phyloP scores from a whole-genome alignment of 2,888 invertebrate species.

The Leptinotarsa rubiginosa region DNA sequence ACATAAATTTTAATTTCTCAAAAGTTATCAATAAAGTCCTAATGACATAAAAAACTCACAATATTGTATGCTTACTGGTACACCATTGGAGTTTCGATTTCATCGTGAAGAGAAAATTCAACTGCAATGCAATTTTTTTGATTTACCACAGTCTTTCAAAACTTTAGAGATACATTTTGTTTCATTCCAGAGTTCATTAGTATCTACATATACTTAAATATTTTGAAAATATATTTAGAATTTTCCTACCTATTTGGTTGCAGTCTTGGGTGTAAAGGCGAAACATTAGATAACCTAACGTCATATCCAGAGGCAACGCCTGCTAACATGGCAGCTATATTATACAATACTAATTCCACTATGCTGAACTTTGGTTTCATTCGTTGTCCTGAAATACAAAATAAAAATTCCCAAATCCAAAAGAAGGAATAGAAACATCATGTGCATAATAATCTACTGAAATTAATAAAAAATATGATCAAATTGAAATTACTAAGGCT shows the following conservation, averaged over 20 bases:
- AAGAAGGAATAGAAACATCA: background rate
- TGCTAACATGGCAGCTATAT: conserved; percentile 91
- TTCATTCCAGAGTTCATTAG: too few relatives aligned
- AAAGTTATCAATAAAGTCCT: too few relatives aligned
- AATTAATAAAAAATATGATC: too few relatives aligned
- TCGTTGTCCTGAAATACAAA: conserved; percentile 65
- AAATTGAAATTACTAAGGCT: too few relatives aligned
- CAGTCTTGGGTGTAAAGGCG: conserved; percentile 83
- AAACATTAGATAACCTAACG: conserved; percentile 88
- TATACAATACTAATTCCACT: conserved; percentile 85
- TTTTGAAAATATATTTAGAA: background rate
- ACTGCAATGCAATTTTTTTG: too few relatives aligned
- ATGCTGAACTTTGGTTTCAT: conserved; percentile 78
- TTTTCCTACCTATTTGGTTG: conserved; percentile 78
- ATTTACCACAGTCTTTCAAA: too few relatives aligned
- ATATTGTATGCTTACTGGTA: too few relatives aligned
- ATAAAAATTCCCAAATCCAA: background rate
- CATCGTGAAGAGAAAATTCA: too few relatives aligned
- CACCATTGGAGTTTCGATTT: too few relatives aligned
- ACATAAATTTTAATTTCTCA: too few relatives aligned
- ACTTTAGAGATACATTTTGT: too few relatives aligned
- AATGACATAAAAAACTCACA: too few relatives aligned
- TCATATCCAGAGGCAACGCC: conserved; percentile 94
- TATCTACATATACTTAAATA: background rate
- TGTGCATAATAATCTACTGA: background rate